These are phyloP conservation scores for Clinocottus analis DNA, from an alignment of 2,113 vertebrate species.

Conservation along the genomic window DNA sequence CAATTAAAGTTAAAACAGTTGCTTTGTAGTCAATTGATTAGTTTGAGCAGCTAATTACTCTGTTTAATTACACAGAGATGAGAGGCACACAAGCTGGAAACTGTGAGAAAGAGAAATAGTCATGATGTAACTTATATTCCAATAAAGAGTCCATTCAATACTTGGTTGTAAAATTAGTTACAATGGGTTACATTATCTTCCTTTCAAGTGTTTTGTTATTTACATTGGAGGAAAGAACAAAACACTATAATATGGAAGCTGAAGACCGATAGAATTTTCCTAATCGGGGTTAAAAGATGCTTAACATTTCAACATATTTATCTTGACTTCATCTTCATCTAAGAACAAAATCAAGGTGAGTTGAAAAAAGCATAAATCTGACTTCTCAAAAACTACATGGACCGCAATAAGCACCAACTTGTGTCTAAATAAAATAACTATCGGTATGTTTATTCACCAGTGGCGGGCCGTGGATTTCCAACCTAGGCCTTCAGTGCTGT, in stretches of 20 bases:
- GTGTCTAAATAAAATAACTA: neutral
- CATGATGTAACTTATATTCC: neutral
- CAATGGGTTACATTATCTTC: conserved; percentile 5
- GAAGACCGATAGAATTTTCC: neutral
- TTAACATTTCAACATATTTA: neutral
- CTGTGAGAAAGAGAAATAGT: conserved; percentile 10
- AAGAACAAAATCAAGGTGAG: neutral
- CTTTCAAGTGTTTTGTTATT: conserved; percentile 11
- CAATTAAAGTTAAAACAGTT: conserved; percentile 5
- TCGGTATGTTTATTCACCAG: neutral
- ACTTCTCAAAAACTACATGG: neutral
- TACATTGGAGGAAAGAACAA: neutral
- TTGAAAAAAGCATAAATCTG: neutral
- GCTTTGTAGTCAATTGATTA: conserved; percentile 37
- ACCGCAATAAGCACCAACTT: neutral
- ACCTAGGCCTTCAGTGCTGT: too few relatives aligned
- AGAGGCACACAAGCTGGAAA: conserved; percentile 19
- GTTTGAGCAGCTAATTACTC: conserved; percentile 43
- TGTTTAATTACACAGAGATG: conserved; percentile 46
- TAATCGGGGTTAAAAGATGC: neutral
- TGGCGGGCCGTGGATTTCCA: too few relatives aligned
- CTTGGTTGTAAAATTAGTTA: conserved; percentile 1
- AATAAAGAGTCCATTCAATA: conserved; percentile 5
- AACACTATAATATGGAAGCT: neutral
- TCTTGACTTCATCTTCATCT: neutral